A percentile compares a stretch with the other conserved stretches of the same genome.
Evolutionary conservation across 2,113 vertebrate genomes (phyloP).

Genomic region (Entosphenus tridentatus): DNA sequence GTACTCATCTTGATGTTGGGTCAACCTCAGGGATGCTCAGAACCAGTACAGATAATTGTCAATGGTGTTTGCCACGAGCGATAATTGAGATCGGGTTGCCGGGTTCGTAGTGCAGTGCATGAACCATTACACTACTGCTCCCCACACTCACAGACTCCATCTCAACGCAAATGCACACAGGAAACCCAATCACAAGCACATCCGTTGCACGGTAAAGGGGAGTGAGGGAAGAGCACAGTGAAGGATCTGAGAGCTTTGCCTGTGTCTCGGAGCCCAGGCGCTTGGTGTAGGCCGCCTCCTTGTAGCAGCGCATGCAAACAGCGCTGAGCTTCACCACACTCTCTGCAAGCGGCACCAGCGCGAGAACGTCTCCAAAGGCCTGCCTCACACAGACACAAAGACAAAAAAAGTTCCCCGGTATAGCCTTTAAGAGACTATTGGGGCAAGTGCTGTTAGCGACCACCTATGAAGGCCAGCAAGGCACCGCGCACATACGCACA

Average conservation of each 20-base stretch:
- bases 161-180: neutral
- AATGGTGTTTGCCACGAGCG: neutral
- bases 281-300: slow-evolving; percentile 78
- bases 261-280: slow-evolving; percentile 58
- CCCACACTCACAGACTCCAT: neutral
- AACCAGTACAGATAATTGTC: too few species aligned
- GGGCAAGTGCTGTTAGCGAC: too few species aligned
- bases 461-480: too few species aligned
- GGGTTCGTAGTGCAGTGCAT: neutral
- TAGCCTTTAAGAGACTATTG: too few species aligned
- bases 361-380: slow-evolving; percentile 76
- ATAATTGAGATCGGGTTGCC: neutral
- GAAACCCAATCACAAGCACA: neutral
- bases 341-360: slow-evolving; percentile 63
- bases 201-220: too few species aligned
- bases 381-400: slow-evolving; percentile 10
- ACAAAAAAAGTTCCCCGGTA: neutral
- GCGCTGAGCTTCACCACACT: slow-evolving; percentile 85
- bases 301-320: slow-evolving; percentile 81
- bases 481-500: too few species aligned
- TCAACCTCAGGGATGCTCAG: too few species aligned
- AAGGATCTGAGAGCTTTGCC: slow-evolving; percentile 22
- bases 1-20: too few species aligned
- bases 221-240: too few species aligned
- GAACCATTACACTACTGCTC: neutral